phyloP scores from a whole-genome alignment of 2,888 invertebrate genomes.

The Athrips mouffetella region DNA sequence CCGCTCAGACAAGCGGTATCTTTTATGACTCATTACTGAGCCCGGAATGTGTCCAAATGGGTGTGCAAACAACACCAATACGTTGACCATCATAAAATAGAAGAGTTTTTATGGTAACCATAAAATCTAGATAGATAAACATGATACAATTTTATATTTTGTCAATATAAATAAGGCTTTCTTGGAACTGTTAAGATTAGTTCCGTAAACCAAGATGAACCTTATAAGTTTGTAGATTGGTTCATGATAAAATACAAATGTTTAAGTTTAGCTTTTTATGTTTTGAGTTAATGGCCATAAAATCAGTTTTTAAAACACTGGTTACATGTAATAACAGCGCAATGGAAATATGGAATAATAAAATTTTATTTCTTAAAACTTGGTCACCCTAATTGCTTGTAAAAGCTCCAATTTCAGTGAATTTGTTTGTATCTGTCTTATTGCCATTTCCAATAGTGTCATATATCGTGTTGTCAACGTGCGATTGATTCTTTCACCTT shows the following conservation, averaged over 20 bases:
- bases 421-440: slow-evolving; percentile 15
- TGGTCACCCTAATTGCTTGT: slow-evolving; percentile 8
- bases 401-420: slow-evolving; percentile 29
- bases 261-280: too few species aligned
- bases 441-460: slow-evolving; percentile 18
- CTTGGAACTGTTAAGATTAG: neutral
- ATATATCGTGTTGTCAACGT: slow-evolving; percentile 51
- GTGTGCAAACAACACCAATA: slow-evolving; percentile 51
- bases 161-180: slow-evolving; percentile 10
- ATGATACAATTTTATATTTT: slow-evolving; percentile 13
- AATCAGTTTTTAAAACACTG: too few species aligned
- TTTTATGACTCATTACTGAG: slow-evolving; percentile 56
- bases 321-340: too few species aligned
- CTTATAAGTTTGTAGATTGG: neutral
- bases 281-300: too few species aligned
- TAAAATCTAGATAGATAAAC: slow-evolving; percentile 48
- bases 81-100: slow-evolving; percentile 37
- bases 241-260: neutral
- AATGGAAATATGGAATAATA: too few species aligned
- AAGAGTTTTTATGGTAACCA: slow-evolving; percentile 45
- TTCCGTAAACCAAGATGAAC: neutral
- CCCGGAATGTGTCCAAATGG: slow-evolving; percentile 24
- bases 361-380: too few species aligned
- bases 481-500: slow-evolving; percentile 41
- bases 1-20: slow-evolving; percentile 35